Evolutionary conservation across 1,140 invertebrate species (phyloP).

Genomic region (Pollicipes pollicipes): DNA sequence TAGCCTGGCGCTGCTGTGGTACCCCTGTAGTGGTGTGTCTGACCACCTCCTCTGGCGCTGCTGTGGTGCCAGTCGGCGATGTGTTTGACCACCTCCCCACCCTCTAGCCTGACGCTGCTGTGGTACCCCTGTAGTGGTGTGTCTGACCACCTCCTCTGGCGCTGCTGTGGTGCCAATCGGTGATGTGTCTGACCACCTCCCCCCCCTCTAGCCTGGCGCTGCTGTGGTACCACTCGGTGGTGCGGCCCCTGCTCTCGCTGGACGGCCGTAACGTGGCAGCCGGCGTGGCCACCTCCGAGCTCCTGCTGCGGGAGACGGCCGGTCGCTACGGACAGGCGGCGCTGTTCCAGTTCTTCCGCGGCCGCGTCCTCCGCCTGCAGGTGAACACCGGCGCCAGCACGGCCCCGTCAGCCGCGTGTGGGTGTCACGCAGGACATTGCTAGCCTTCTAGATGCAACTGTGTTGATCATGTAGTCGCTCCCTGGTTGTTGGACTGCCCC

Average conservation of each 20-base stretch:
- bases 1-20: constrained; percentile 42
- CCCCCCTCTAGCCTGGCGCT: constrained; percentile 37
- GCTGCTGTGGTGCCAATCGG: constrained; percentile 36
- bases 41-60: neutral
- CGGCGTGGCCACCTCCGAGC: constrained; percentile 38
- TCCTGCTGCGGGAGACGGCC: constrained; percentile 39
- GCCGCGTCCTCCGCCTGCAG: constrained; percentile 42
- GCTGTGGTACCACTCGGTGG: constrained; percentile 54
- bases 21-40: too few relatives aligned
- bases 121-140: neutral
- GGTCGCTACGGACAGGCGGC: constrained; percentile 42
- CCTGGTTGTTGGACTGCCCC: too few relatives aligned
- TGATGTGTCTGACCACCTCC: too few relatives aligned
- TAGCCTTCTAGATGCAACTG: too few relatives aligned
- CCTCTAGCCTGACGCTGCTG: too few relatives aligned
- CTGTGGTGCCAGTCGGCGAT: too few relatives aligned
- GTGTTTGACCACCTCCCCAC: too few relatives aligned
- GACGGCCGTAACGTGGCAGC: constrained; percentile 41
- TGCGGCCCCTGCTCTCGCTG: constrained; percentile 48
- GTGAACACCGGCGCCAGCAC: too few relatives aligned
- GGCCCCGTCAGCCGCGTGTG: too few relatives aligned
- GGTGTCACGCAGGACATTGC: too few relatives aligned
- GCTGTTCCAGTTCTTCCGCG: constrained; percentile 49
- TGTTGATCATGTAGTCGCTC: too few relatives aligned
- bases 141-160: constrained; percentile 39